Base-by-base conservation (phyloP, 2,797 vertebrate genomes). In the Pipistrellus pygmaeus region DNA sequence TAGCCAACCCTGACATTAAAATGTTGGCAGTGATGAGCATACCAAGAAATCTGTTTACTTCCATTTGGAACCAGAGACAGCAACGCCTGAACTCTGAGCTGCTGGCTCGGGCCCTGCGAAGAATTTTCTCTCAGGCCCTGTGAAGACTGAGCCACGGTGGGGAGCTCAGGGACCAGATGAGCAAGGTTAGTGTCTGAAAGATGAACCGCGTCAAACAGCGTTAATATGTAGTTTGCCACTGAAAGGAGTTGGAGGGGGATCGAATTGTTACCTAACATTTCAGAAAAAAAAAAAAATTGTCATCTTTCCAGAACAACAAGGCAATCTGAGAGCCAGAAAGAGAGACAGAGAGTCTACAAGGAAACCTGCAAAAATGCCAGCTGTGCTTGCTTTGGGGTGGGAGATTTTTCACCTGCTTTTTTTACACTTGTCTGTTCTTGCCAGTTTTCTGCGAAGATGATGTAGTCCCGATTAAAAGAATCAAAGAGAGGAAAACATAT, bases 11-110 rank as follows among this genome's bases (percentile, higher is more conserved):
- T 68, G 44, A 80, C 87, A 80, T 46, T 32, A 87, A 84, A 80
- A 75, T 9, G 13, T 27, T 86, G 41, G 30, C 35, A 78, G 2
- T 14, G 48, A 68, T 64, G 27, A 68, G 7, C 51, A 68, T 21
- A 84, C 62, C 38, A 62, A 76, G 75, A 83, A 69, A 21, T 60
- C 13, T 85, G 17, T 87, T 75, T 78, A 72, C 38, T 85, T 85
- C 72, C 44, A 84, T 57, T 85, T n/a, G 55, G 32, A 91, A 90
- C 15, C 51, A 91, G 30, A 91, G 57, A 82, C 86, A 85, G n/a
- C 57, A 85, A 69, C 35, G 35, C 18, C 75, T 85, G 46, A 91
- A 88, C 35, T 71, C 27, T 62, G 44, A 92, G 78, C 53, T 8
- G 71, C 64, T 38, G 44, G 20, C 38, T 93, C 81, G 51, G 83